Conservation (phyloP, 2,888 invertebrate genomes). For the Aporophyla lueneburgensis region DNA sequence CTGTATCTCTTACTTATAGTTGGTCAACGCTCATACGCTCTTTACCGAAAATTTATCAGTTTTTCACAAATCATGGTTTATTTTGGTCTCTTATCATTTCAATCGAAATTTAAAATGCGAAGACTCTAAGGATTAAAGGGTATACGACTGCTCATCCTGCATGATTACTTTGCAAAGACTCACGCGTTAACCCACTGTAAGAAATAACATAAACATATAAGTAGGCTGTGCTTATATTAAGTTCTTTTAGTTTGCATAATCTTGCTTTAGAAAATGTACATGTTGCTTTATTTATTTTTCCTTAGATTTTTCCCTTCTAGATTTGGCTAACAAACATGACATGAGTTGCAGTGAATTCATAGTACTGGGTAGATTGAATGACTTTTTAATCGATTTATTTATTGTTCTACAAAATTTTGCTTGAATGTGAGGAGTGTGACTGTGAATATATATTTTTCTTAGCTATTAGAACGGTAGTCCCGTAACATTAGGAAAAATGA, state of each 20-base stretch:
- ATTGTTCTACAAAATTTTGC: not conserved
- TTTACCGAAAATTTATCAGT: not conserved
- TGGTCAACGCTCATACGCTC: not conserved
- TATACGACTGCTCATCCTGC: conserved; percentile 1
- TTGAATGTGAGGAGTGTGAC: conserved; percentile 33
- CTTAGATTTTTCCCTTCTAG: conserved; percentile 30
- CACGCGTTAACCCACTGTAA: not conserved
- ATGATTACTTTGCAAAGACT: conserved; percentile 22
- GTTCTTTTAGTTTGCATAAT: not conserved
- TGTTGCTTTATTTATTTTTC: conserved; percentile 33
- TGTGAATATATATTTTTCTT: conserved; percentile 13
- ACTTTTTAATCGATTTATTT: conserved; percentile 4
- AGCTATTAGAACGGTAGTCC: conserved; percentile 19
- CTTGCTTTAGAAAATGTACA: conserved; percentile 5
- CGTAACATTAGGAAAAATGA: conserved; percentile 4
- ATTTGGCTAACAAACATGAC: conserved; percentile 33
- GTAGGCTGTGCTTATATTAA: not conserved
- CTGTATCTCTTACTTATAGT: not conserved
- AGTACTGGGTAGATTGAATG: conserved; percentile 13
- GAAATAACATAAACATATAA: not conserved
- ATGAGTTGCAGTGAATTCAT: conserved; percentile 24
- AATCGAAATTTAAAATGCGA: not conserved
- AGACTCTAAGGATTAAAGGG: not conserved
- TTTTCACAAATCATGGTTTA: not conserved
- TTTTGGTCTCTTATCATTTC: not conserved